Evolutionary conservation across 2,888 invertebrate species (phyloP).

Genomic region (Perithous albicinctus): DNA sequence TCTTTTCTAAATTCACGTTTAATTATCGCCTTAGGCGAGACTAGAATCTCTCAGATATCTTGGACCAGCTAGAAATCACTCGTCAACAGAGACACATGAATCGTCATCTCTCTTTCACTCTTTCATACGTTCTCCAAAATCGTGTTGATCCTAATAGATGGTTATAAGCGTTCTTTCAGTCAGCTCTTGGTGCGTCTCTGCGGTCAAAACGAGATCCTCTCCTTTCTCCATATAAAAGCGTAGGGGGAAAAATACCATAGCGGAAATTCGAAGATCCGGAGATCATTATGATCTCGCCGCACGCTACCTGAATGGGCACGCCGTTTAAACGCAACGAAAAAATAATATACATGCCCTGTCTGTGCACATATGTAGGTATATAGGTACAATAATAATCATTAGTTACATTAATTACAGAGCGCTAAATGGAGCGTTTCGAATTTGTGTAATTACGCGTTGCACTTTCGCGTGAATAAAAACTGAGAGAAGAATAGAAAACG

Average conservation of each 20-base stretch:
- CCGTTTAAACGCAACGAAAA: conserved; percentile 26
- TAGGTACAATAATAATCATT: conserved; percentile 42
- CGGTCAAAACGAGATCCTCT: conserved; percentile 45
- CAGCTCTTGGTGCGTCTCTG: conserved; percentile 18
- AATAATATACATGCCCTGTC: conserved; percentile 33
- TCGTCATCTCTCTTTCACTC: conserved; percentile 37
- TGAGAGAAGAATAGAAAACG: conserved; percentile 7
- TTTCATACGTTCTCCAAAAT: conserved; percentile 50
- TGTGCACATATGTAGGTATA: conserved; percentile 12
- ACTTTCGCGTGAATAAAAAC: conserved; percentile 39
- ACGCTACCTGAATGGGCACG: not conserved
- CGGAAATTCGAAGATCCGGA: conserved; percentile 41
- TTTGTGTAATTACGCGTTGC: conserved; percentile 37
- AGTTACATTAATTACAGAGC: conserved; percentile 39
- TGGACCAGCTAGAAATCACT: conserved; percentile 52
- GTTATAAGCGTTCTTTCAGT: conserved; percentile 49
- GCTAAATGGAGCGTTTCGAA: conserved; percentile 13
- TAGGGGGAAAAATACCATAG: conserved; percentile 20
- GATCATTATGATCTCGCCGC: conserved; percentile 48
- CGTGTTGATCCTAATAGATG: conserved; percentile 64
- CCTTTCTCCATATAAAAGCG: conserved; percentile 18
- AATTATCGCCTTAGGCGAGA: conserved; percentile 66
- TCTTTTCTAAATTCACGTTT: conserved; percentile 67
- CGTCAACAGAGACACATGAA: conserved; percentile 47
- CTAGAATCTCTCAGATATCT: conserved; percentile 27